phyloP scores from a whole-genome alignment of 2,888 invertebrate genomes.

The Mythimna albipuncta region DNA sequence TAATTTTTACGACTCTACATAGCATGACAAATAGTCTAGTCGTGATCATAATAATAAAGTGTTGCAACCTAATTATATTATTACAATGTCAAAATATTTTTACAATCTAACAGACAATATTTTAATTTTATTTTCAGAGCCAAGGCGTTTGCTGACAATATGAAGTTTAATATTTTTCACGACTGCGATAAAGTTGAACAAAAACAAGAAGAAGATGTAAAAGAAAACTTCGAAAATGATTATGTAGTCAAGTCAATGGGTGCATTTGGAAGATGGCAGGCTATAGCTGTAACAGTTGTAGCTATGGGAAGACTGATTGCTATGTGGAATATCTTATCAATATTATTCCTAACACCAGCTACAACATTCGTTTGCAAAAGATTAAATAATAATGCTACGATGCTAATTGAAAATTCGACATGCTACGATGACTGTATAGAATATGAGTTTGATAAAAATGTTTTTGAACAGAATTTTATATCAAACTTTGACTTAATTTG shows the following conservation, averaged over 20 bases:
- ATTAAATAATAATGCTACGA: conserved; percentile 63
- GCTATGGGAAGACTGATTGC: conserved; percentile 67
- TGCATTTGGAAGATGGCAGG: conserved; percentile 76
- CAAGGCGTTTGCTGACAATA: conserved; percentile 33
- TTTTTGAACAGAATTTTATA: conserved; percentile 72
- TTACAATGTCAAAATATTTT: conserved; percentile 58
- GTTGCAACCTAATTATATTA: conserved; percentile 41
- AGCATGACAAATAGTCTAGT: conserved; percentile 44
- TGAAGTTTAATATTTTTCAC: conserved; percentile 28
- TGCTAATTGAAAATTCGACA: conserved; percentile 65
- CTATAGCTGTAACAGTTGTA: conserved; percentile 61
- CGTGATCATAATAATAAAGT: conserved; percentile 48
- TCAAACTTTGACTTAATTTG: conserved; percentile 77
- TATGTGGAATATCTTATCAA: conserved; percentile 71
- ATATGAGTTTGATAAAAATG: conserved; percentile 69
- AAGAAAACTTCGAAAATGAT: conserved; percentile 68
- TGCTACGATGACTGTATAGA: conserved; percentile 75
- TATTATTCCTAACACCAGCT: conserved; percentile 74
- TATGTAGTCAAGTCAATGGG: conserved; percentile 78
- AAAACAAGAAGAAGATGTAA: conserved; percentile 29
- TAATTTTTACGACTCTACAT: conserved; percentile 50
- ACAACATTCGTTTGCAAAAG: conserved; percentile 73
- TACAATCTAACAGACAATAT: conserved; percentile 32
- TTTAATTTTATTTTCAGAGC: conserved; percentile 53
- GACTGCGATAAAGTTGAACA: conserved; percentile 19